phyloP scores from a whole-genome alignment of 2,797 vertebrate genomes.

The Chiloscyllium punctatum region DNA sequence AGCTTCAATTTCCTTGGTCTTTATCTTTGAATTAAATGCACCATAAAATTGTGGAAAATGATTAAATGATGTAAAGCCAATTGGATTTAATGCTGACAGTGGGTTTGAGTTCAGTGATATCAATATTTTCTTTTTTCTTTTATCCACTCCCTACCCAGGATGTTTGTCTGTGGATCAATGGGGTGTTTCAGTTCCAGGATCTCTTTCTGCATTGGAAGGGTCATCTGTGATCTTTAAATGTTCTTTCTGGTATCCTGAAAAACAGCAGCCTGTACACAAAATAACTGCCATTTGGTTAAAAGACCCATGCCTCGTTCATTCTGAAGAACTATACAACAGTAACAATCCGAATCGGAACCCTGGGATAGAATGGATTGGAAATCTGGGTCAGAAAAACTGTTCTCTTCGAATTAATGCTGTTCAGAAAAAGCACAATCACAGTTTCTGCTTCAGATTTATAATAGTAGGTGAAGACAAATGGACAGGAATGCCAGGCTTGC shows the following conservation, averaged over 20 bases:
- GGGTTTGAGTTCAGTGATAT: neutral
- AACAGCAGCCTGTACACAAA: fast-evolving
- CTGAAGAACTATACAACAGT: neutral
- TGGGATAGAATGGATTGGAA: neutral
- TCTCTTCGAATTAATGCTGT: neutral
- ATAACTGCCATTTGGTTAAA: neutral
- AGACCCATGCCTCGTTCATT: fast-evolving
- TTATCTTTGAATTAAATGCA: neutral
- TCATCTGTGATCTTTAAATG: neutral
- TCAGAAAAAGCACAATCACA: neutral
- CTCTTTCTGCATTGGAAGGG: neutral
- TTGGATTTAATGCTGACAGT: neutral
- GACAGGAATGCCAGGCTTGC: neutral
- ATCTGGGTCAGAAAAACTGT: neutral
- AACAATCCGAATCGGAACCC: fast-evolving
- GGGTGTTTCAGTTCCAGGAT: neutral
- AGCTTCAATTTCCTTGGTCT: neutral
- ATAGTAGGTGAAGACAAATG: fast-evolving
- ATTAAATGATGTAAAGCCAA: neutral
- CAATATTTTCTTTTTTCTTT: neutral
- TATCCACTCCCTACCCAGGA: neutral
- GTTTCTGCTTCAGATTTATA: slow-evolving; percentile 9
- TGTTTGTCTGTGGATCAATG: neutral
- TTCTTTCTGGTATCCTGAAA: neutral
- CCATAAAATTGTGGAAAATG: neutral